Percentiles rank a stretch among this genome's conserved stretches.
phyloP scores from a whole-genome alignment of 2,888 invertebrate genomes.

The Megalurothrips usitatus region DNA sequence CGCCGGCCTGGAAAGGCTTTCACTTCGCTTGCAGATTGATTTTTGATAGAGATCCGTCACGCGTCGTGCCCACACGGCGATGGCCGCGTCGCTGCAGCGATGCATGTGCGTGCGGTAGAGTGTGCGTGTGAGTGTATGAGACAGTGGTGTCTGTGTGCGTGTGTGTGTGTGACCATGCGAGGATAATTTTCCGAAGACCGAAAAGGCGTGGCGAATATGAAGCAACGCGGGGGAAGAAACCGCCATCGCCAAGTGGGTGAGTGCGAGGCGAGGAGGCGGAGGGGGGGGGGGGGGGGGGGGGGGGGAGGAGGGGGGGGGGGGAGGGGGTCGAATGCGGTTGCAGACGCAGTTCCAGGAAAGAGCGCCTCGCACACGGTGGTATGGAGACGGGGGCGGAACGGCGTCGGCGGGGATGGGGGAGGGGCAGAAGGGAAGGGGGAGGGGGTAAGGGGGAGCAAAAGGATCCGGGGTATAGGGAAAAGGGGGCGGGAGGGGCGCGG shows the following conservation, averaged over 20 bases:
- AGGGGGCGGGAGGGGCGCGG: neutral
- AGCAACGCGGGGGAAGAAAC: too few relatives aligned
- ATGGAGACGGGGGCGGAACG: neutral
- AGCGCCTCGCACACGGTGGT: slow-evolving; percentile 2
- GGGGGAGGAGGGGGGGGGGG: neutral
- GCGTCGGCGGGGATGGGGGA: neutral
- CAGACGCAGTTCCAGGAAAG: slow-evolving; percentile 20
- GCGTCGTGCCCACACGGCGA: neutral
- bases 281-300: neutral
- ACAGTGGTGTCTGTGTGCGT: neutral
- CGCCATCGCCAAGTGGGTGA: neutral
- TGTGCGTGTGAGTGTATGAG: slow-evolving; percentile 2
- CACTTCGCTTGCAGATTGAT: neutral
- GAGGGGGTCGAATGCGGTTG: slow-evolving; percentile 5
- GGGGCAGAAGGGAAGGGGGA: neutral
- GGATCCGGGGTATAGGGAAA: neutral
- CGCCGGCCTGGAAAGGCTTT: neutral
- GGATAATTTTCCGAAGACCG: neutral
- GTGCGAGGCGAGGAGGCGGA: neutral
- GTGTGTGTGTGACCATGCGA: neutral
- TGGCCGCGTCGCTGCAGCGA: neutral
- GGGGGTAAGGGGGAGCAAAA: neutral
- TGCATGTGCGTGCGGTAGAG: neutral
- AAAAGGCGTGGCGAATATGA: too few relatives aligned
- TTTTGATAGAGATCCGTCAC: neutral